A percentile compares a stretch with the other conserved stretches of the same genome.
Conservation (phyloP, 35 echinoderm and acorn worm genomes). For the Heliocidaris erythrogramma region DNA sequence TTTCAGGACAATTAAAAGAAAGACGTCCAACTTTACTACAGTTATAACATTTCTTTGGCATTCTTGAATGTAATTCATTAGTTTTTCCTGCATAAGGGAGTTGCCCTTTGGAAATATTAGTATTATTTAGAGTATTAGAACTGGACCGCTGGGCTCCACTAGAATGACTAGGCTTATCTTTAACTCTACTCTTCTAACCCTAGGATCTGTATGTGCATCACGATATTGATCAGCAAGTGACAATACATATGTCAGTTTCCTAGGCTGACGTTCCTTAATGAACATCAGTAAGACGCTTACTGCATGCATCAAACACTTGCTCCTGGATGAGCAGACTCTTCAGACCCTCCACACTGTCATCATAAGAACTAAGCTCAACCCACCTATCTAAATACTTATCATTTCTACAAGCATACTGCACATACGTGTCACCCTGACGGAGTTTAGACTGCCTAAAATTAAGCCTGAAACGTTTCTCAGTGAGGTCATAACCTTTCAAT, state of each 20-base stretch:
- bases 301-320: neutral
- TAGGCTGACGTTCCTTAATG: neutral
- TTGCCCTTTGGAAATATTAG: no score
- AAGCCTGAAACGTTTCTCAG: conserved; percentile 32
- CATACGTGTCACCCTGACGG: neutral
- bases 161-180: no score
- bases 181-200: neutral
- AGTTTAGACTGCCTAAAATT: conserved; percentile 6
- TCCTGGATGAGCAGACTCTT: no score
- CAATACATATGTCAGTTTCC: neutral
- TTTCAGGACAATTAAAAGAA: no score
- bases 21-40: no score
- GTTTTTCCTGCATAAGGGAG: no score
- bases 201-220: conserved; percentile 5
- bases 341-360: neutral
- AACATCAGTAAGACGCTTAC: conserved; percentile 37
- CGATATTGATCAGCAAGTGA: neutral
- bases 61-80: no score
- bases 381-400: neutral
- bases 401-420: neutral
- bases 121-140: no score
- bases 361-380: conserved; percentile 30
- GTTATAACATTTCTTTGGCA: no score
- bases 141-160: neutral
- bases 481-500: conserved; percentile 41